phyloP scores from a whole-genome alignment of 2,797 vertebrate genomes.

The Rallus crepitans region DNA sequence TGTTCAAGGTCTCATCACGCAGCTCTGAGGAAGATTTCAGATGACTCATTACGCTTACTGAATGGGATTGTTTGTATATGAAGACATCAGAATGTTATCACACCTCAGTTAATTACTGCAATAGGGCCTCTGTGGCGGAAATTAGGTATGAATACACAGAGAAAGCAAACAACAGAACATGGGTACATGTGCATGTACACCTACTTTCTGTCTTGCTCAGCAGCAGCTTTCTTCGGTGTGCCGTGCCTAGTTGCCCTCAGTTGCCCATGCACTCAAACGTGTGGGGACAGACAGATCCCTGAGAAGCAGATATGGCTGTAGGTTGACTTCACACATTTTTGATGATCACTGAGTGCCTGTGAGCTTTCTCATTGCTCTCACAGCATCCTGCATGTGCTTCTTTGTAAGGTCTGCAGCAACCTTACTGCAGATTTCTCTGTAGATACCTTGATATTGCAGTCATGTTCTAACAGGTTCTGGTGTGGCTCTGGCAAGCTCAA shows the following conservation, averaged over 20 bases:
- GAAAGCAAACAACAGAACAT: slow-evolving; percentile 1
- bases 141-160: background rate
- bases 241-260: background rate
- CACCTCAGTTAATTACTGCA: background rate
- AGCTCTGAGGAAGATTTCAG: background rate
- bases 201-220: background rate
- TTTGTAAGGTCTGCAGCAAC: background rate
- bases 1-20: background rate
- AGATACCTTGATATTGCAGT: background rate
- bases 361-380: background rate
- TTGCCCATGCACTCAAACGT: accelerated
- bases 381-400: accelerated
- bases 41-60: background rate
- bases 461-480: background rate
- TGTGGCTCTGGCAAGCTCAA: background rate
- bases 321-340: background rate
- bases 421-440: background rate
- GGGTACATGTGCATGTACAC: accelerated
- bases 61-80: background rate
- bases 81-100: background rate
- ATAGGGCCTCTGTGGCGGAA: background rate
- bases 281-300: background rate
- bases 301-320: background rate
- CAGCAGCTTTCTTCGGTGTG: background rate
- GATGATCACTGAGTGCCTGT: accelerated